Evolutionary conservation across 1,140 invertebrate genomes (phyloP).

Genomic region (Euura saliciscinereae): DNA sequence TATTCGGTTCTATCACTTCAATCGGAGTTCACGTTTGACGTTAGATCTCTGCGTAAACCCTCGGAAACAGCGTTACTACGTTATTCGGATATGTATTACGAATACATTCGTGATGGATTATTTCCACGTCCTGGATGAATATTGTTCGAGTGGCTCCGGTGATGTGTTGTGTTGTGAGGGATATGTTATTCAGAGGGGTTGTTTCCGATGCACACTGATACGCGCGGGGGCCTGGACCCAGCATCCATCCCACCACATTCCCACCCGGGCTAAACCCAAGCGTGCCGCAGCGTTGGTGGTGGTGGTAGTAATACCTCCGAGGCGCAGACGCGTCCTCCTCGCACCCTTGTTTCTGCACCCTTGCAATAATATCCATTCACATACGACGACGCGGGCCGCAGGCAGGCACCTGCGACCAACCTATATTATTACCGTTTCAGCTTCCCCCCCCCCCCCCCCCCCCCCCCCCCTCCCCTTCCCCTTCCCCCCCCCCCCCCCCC

Average conservation of each 20-base stretch:
- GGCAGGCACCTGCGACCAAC: neutral
- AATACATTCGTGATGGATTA: neutral
- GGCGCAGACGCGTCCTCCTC: neutral
- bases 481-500: too few species aligned
- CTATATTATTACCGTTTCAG: too few species aligned
- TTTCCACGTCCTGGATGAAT: neutral
- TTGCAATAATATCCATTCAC: slow-evolving; percentile 4
- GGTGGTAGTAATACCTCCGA: neutral
- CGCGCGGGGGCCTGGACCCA: slow-evolving; percentile 34
- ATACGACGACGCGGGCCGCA: neutral
- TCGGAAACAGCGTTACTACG: neutral
- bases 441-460: too few species aligned
- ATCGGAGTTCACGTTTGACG: neutral
- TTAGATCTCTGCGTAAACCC: neutral
- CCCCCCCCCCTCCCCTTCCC: too few species aligned
- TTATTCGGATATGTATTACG: neutral
- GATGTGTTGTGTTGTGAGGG: slow-evolving; percentile 13
- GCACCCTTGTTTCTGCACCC: neutral
- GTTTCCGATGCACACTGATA: slow-evolving; percentile 44
- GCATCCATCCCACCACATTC: slow-evolving; percentile 30
- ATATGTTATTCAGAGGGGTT: slow-evolving; percentile 35
- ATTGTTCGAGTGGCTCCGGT: neutral
- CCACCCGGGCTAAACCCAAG: slow-evolving; percentile 21
- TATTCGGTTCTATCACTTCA: neutral
- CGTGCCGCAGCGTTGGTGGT: slow-evolving; percentile 10